Evolutionary conservation across 2,113 vertebrate genomes (phyloP), one percentile per base, ranked within the genome.

Genomic region (Pseudorasbora parva): DNA sequence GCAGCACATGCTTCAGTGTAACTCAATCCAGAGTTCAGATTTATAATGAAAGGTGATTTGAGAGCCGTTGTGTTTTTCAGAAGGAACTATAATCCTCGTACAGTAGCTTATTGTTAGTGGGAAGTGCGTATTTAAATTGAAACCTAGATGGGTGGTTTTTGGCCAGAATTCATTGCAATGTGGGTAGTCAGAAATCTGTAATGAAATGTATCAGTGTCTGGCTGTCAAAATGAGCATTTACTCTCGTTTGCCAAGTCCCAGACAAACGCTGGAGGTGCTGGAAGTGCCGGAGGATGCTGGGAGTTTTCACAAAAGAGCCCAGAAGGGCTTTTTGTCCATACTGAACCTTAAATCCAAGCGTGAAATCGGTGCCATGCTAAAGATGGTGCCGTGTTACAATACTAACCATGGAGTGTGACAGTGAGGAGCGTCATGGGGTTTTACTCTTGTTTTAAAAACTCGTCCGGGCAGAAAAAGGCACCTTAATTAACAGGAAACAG

Each of bases 321-420:
- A 89, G 88, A 89, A 84, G 56, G 90, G 87, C 25, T 49, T 91
- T 93, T 93, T 93, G 90, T 93, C 76, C 86, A 45, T 30, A 27
- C 82, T 57, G 78, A 78, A 1, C 45, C 78, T 84, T 90, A 91
- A 93, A 91, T 92, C 91, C 89, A 85, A 90, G 92, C 90, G 88
- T 93, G 92, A 94, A 93, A 93, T 94, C 78, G 4, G 85, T 87
- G 84, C 88, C 89, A 89, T 86, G 84, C 84, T 87, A 85, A 91
- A 90, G 83, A 88, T 87, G 85, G 87, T 77, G 83, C 60, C 54
- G 82, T 72, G 86, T 88, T 82, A 90, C 88, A 89, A 84, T 87
- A 68, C 82, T 51, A 43, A 85, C 49, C 19, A 23, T 77, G 74
- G 19, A 45, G 76, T 60, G 73, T 60, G 21, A 82, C 83, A 81